Base-by-base conservation (phyloP, 2,113 vertebrate species). In the Oxyruncus cristatus region DNA sequence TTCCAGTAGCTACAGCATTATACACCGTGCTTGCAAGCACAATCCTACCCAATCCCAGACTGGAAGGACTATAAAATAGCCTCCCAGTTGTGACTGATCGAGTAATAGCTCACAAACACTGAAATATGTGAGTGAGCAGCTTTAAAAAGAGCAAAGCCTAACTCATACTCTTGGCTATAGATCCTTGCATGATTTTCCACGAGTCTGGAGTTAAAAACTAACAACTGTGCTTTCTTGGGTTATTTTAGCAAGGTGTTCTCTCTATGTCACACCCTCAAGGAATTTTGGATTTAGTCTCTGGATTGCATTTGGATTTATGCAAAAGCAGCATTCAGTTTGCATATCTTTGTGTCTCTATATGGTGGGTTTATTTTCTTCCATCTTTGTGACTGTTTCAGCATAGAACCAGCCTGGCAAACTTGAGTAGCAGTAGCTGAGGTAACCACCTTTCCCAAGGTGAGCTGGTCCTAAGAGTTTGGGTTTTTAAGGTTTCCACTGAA, bases 371-470 rank as follows among this genome's bases (percentile, higher is more conserved):
- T 44, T 75, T 39, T 35, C 67, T 80, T 67, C 73, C 53, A 20
- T 30, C 39, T 33, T 66, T 32, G 11, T 72, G 78, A 81, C 73
- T 81, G 28, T 84, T 96, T 80, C 92, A 89, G 73, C 75, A 49
- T 26, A 93, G 89, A 97, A 53, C 75, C 92, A 82, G 87, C n/a
- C 95, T 94, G 89, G 71, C 89, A 95, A 97, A 98, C 96, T 97
- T 95, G n/a, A 89, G 81, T 96, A 96, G 95, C 93, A 93, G 94
- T 77, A 96, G 95, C 93, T 92, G 95, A 97, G 81, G 86, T 75
- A 83, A 63, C 94, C 95, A 93, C 96, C 95, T 97, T 94, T 93
- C 87, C 96, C 97, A 97, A 97, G 97, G 97, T 97, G 97, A 97
- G 84, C 68, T 20, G 41, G n/a, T 73, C n/a, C 44, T 14, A 27